These are phyloP conservation scores for Cheilosia grossa DNA, from an alignment of 2,888 invertebrate genomes.

Conservation along the genomic window DNA sequence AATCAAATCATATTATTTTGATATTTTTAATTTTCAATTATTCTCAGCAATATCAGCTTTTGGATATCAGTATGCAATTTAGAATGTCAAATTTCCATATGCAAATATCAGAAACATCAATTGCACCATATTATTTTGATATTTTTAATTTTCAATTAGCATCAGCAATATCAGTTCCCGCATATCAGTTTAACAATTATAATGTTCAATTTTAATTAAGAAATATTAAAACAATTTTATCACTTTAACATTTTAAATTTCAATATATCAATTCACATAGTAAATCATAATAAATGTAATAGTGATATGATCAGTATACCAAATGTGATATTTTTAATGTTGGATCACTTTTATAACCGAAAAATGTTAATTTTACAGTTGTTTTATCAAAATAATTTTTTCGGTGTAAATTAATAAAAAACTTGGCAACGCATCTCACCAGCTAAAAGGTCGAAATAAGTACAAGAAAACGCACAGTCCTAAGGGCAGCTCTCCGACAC, in stretches of 20 bases:
- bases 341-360: neutral
- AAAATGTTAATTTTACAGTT: slow-evolving; percentile 6
- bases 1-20: neutral
- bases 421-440: too few species aligned
- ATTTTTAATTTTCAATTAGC: too few species aligned
- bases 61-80: neutral
- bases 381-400: neutral
- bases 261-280: neutral
- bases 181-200: neutral
- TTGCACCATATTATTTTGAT: neutral
- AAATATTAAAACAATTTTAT: neutral
- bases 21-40: neutral
- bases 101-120: neutral
- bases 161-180: too few species aligned
- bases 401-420: too few species aligned
- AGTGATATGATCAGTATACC: neutral
- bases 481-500: too few species aligned
- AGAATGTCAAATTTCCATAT: neutral
- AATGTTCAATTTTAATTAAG: neutral
- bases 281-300: neutral
- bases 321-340: too few species aligned
- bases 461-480: too few species aligned
- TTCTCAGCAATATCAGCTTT: neutral
- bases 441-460: too few species aligned
- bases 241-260: neutral